Percentiles rank a stretch among this genome's conserved stretches.
These are phyloP conservation scores for Zaprionus lineosus DNA, from an alignment of 2,888 invertebrate genomes.

Conservation along the genomic window DNA sequence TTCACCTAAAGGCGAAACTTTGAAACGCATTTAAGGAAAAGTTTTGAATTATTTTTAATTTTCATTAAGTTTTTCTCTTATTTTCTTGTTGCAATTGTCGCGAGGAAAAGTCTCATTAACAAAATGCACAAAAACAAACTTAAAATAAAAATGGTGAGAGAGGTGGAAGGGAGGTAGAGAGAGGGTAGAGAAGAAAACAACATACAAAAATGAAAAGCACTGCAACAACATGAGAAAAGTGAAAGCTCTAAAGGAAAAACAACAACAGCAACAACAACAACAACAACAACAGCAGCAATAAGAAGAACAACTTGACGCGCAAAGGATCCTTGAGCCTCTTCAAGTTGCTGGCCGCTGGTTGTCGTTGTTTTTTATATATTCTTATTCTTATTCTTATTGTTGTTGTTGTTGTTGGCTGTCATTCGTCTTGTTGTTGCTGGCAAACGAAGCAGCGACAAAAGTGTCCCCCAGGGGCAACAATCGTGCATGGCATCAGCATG, in stretches of 20 bases:
- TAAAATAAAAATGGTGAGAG: conserved; percentile 19
- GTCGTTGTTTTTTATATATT: no score
- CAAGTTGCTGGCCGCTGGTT: conserved; percentile 26
- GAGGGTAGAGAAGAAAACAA: conserved; percentile 10
- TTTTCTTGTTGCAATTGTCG: conserved; percentile 31
- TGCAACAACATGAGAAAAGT: conserved; percentile 17
- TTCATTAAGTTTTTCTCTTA: conserved; percentile 1
- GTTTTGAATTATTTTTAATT: not conserved
- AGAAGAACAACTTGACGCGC: conserved; percentile 33
- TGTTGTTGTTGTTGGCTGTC: conserved; percentile 7
- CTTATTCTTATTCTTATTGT: conserved; percentile 17
- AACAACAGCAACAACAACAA: conserved; percentile 10
- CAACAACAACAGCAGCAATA: no score
- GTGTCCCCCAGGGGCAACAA: conserved; percentile 23
- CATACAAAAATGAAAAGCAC: conserved; percentile 16
- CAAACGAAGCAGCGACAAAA: conserved; percentile 40
- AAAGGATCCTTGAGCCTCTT: conserved; percentile 57
- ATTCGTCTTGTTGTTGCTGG: conserved; percentile 16
- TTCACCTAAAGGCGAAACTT: not conserved
- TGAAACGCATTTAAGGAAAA: conserved; percentile 4
- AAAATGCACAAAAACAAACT: conserved; percentile 50
- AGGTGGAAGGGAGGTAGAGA: conserved; percentile 40
- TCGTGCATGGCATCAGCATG: not conserved
- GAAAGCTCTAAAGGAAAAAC: conserved; percentile 7
- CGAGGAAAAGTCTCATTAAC: conserved; percentile 53